phyloP scores from a whole-genome alignment of 2,797 vertebrate species.

The Oreortyx pictus region DNA sequence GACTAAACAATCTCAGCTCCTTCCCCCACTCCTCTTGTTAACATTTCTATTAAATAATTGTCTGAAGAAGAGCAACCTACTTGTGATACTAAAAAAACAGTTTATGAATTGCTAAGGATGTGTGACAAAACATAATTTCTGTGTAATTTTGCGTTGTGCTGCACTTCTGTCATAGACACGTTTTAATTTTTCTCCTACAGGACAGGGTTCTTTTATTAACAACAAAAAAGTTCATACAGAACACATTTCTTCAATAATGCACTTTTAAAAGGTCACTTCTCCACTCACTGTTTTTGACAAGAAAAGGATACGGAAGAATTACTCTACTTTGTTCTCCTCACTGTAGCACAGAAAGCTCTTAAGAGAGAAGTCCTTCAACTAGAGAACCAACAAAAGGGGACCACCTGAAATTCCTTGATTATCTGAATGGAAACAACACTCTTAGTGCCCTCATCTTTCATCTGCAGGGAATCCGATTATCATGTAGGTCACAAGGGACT shows the following conservation, averaged over 20 bases:
- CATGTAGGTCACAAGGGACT: neutral
- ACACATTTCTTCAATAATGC: neutral
- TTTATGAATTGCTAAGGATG: neutral
- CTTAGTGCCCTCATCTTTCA: conserved; percentile 12
- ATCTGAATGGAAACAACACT: neutral
- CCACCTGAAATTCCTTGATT: neutral
- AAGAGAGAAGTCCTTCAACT: conserved; percentile 4
- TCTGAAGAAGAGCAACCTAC: neutral
- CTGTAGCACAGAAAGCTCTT: neutral
- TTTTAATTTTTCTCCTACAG: neutral
- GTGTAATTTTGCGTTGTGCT: neutral
- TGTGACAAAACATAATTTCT: neutral
- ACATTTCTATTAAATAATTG: neutral
- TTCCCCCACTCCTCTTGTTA: too few relatives aligned
- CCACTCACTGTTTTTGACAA: neutral
- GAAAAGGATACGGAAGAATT: conserved; percentile 1
- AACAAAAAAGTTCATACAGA: neutral
- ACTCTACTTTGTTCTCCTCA: neutral
- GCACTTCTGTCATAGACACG: neutral
- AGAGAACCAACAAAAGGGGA: neutral
- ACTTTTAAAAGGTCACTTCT: conserved; percentile 10
- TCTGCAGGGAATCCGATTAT: neutral
- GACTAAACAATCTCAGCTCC: too few relatives aligned
- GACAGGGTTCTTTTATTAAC: neutral
- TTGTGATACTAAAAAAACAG: neutral